Percentiles rank a stretch among this genome's conserved stretches.
These are phyloP conservation scores for Morone saxatilis DNA, from an alignment of 2,113 vertebrate species.

Conservation along the genomic window DNA sequence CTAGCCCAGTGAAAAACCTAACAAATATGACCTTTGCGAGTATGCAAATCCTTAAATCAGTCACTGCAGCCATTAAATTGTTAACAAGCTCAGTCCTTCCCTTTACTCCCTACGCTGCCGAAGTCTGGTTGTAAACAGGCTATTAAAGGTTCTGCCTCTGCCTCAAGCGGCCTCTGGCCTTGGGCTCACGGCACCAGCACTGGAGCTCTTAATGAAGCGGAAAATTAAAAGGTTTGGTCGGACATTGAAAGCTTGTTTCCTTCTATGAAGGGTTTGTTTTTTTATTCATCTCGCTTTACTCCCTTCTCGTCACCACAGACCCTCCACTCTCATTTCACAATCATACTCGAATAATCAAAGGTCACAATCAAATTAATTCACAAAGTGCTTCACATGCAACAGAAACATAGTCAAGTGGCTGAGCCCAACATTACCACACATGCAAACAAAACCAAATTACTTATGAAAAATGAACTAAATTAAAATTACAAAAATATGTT, in stretches of 20 bases:
- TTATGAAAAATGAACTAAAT: background rate
- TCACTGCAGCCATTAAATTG: slow-evolving; percentile 76
- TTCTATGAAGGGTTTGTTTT: slow-evolving; percentile 66
- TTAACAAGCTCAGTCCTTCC: slow-evolving; percentile 76
- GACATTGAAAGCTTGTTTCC: slow-evolving; percentile 76
- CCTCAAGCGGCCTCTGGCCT: slow-evolving; percentile 72
- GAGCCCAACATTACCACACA: background rate
- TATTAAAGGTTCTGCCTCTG: slow-evolving; percentile 76
- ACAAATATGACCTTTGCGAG: slow-evolving; percentile 80
- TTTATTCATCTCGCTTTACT: slow-evolving; percentile 46
- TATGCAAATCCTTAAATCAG: slow-evolving; percentile 79
- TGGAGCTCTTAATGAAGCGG: slow-evolving; percentile 82
- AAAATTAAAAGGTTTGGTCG: slow-evolving; percentile 83
- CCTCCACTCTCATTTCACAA: slow-evolving; percentile 38
- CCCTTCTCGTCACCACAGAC: background rate
- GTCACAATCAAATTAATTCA: slow-evolving; percentile 50
- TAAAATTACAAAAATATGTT: slow-evolving; percentile 13
- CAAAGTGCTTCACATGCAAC: slow-evolving; percentile 42
- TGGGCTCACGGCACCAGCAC: slow-evolving; percentile 73
- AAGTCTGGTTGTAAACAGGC: slow-evolving; percentile 80
- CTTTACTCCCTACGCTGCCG: slow-evolving; percentile 66
- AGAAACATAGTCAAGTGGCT: slow-evolving; percentile 36
- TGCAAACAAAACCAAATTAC: background rate
- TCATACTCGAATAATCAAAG: slow-evolving; percentile 52
- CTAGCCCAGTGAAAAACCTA: slow-evolving; percentile 63